Conservation (phyloP, 1,140 invertebrate species). For the Drosophila sp. region DNA sequence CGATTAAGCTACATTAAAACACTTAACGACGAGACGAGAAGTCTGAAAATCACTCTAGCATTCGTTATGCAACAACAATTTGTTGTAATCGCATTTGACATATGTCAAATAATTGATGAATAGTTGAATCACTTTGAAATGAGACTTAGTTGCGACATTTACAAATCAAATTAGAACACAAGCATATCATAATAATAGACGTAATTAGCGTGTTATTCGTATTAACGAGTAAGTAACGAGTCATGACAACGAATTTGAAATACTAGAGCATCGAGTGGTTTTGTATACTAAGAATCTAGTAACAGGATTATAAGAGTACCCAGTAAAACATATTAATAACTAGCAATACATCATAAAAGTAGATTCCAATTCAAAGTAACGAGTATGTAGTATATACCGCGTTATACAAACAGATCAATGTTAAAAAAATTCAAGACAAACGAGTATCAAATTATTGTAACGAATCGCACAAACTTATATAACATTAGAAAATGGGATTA, state of each 20-base stretch:
- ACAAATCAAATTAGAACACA: neutral
- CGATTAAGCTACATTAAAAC: conserved; percentile 32
- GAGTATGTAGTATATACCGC: no score
- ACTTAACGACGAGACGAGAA: neutral
- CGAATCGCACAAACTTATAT: no score
- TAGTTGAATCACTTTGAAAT: conserved; percentile 16
- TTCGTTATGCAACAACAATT: conserved; percentile 15
- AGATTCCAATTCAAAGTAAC: no score
- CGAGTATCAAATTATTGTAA: no score
- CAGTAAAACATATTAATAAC: no score
- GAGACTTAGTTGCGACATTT: conserved; percentile 26
- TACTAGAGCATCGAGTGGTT: no score
- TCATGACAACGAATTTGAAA: neutral
- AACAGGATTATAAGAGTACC: no score
- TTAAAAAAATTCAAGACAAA: no score
- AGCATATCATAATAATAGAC: neutral
- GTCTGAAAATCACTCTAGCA: neutral
- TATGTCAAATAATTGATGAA: conserved; percentile 19
- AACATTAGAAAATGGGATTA: no score
- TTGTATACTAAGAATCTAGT: no score
- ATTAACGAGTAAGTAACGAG: neutral
- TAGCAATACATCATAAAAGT: no score
- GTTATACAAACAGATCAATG: no score
- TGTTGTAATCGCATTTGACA: conserved; percentile 22
- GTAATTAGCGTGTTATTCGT: conserved; percentile 2